phyloP scores from a whole-genome alignment of 2,113 vertebrate species.

The Seriola aureovittata region DNA sequence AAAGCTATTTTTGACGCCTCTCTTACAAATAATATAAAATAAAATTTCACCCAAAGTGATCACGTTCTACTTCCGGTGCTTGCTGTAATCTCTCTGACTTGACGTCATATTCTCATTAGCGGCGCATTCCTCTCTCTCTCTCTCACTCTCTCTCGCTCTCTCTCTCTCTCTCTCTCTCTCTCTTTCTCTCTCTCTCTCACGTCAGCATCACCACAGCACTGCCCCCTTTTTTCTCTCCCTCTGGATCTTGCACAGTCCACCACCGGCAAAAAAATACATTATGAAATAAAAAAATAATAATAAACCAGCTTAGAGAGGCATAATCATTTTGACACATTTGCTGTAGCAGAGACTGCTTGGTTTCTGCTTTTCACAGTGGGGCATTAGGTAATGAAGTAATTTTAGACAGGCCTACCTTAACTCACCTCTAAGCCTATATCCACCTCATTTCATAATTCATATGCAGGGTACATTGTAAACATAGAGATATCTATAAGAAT shows the following conservation, averaged over 20 bases:
- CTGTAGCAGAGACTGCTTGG: conserved; percentile 17
- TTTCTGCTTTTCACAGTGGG: neutral
- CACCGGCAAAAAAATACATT: neutral
- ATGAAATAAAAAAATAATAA: conserved; percentile 29
- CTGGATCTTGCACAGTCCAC: conserved; percentile 34
- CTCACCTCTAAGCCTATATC: neutral
- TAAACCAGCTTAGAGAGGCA: conserved; percentile 33
- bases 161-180: conserved; percentile 61
- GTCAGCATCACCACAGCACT: conserved; percentile 71
- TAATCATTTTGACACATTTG: conserved; percentile 53
- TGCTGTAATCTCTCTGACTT: conserved; percentile 35
- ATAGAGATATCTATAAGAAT: neutral
- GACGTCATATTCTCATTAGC: conserved; percentile 75
- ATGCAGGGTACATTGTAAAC: neutral
- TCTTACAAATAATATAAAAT: neutral
- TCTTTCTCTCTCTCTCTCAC: conserved; percentile 56
- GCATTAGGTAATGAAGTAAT: neutral
- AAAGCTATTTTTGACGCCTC: neutral
- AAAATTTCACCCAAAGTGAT: neutral
- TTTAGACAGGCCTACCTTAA: neutral
- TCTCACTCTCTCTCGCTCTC: conserved; percentile 61
- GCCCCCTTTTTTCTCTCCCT: conserved; percentile 61
- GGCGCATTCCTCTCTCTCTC: conserved; percentile 75
- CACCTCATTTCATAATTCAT: neutral
- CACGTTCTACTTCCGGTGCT: conserved; percentile 46